A percentile compares a stretch with the other conserved stretches of the same genome.
Conservation (phyloP, 2,113 vertebrate genomes). For the Lagopus leucura region DNA sequence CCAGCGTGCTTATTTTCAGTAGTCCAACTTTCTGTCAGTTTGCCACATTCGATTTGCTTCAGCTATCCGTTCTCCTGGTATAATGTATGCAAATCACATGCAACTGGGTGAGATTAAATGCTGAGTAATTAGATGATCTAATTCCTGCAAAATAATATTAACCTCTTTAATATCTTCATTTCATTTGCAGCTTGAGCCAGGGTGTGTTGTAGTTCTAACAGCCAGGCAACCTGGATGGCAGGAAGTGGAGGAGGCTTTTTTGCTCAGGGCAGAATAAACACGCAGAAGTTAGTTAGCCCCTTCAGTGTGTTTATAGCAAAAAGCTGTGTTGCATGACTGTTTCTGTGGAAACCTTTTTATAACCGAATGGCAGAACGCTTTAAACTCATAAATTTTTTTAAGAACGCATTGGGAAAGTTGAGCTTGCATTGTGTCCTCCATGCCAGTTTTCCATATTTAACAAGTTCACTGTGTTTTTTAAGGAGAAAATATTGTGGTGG, state of each 20-base stretch:
- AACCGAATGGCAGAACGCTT: not conserved
- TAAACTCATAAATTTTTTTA: not conserved
- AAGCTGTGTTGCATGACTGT: not conserved
- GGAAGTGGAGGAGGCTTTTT: not conserved
- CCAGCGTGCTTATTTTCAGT: not conserved
- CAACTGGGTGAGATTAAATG: not conserved
- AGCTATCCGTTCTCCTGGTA: not conserved
- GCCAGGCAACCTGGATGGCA: not conserved
- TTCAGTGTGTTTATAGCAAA: not conserved
- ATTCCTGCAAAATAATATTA: not conserved
- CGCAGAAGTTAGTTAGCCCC: not conserved
- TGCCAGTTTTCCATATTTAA: conserved; percentile 21
- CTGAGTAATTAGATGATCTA: not conserved
- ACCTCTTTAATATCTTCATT: not conserved
- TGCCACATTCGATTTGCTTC: not conserved
- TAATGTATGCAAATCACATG: not conserved
- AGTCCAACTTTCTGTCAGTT: not conserved
- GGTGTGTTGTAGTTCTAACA: not conserved
- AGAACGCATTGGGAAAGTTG: not conserved
- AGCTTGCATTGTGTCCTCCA: not conserved
- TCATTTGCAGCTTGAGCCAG: not conserved
- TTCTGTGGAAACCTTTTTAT: conserved; percentile 45
- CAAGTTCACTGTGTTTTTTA: not conserved
- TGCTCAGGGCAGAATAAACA: not conserved
- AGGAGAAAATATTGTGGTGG: not conserved